Base-by-base conservation (phyloP, 92 coral and sea anemone species). In the Heliopora coerulea region DNA sequence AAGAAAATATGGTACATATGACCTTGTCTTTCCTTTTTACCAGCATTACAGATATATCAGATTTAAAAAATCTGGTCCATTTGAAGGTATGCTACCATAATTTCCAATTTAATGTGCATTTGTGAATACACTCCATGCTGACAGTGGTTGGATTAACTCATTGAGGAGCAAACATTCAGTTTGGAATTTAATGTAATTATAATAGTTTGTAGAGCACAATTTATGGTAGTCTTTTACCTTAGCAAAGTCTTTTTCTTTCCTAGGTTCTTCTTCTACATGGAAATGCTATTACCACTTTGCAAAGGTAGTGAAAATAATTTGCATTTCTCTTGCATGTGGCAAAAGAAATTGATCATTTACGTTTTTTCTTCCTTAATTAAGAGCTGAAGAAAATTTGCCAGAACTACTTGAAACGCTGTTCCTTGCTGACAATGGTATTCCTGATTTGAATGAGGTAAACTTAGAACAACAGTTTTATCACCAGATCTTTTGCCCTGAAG, bases 221-320 rank as follows among this genome's bases (percentile, higher is more conserved):
- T n/a, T n/a, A n/a, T n/a, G n/a, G n/a, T n/a, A n/a, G n/a, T n/a
- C n/a, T n/a, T n/a, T n/a, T n/a, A n/a, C n/a, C n/a, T n/a, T n/a
- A n/a, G n/a, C n/a, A n/a, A n/a, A n/a, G n/a, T n/a, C n/a, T n/a
- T n/a, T n/a, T n/a, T n/a, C 17, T 33, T 59, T 17, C 64, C 1
- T 46, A 91, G 97, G 84, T 84, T 30, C 87, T 91, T 11, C 75
- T 91, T 50, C 91, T 91, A 39, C 97, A 91, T 83, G 91, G 96
- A 40, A 91, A 91, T 65, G 83, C 90, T 37, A 83, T 91, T 42
- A 68, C 91, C 0, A 80, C 96, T 42, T 84, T 91, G 27, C 73
- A 68, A 68, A 68, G 73, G 72, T 73, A 86, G 27, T 37, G 6
- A 37, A 11, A 4, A 4, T 37, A 4, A 37, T 10, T 37, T 10